Evolutionary conservation across 2,888 invertebrate genomes (phyloP), one percentile per base, ranked within the genome.

Genomic region (Drosophila ochracea): DNA sequence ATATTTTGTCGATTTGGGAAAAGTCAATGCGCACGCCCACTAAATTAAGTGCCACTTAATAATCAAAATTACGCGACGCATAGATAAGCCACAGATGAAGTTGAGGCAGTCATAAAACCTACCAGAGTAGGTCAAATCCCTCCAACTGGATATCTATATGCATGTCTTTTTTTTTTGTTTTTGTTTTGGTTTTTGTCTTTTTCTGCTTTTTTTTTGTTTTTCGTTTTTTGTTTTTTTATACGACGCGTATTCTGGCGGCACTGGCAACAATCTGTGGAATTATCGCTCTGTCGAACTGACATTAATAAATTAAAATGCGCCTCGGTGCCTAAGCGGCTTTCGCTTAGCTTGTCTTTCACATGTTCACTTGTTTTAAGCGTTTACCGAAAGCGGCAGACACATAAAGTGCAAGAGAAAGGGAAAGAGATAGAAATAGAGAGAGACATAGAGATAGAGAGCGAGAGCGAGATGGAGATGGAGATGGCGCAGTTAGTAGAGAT

Each of bases 1-100:
- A 84, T 91, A 72, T 88, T 84, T 69, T 58, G 55, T 73, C 72
- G 84, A 75, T 84, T 88, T 73, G 90, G 89, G 83, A 80, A 87
- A 72, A 83, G 77, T 71, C 59, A 58, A 69, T 53, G 89, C 74
- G 74, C 78, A 85, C 87, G 87, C 91, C 87, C 75, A 91, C 91
- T 78, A 90, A 88, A 90, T 91, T 83, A 91, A 88, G 91, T 89
- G 87, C 53, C 91, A 90, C 87, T 88, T 91, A 91, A 88, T 91
- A 88, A 91, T 91, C 79, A 76, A 81, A 83, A 90, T 91, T 91
- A 91, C 91, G 91, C 84, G 86, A 76, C 76, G 74, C 77, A 68
- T 68, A 88, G 85, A 85, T 87, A 91, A 87, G 74, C 91, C 74
- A 50, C 70, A 73, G 67, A 67, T 72, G 78, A 76, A 59, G 69